These are phyloP conservation scores for Eleutherodactylus coqui DNA, from an alignment of 2,797 vertebrate genomes.

Conservation along the genomic window DNA sequence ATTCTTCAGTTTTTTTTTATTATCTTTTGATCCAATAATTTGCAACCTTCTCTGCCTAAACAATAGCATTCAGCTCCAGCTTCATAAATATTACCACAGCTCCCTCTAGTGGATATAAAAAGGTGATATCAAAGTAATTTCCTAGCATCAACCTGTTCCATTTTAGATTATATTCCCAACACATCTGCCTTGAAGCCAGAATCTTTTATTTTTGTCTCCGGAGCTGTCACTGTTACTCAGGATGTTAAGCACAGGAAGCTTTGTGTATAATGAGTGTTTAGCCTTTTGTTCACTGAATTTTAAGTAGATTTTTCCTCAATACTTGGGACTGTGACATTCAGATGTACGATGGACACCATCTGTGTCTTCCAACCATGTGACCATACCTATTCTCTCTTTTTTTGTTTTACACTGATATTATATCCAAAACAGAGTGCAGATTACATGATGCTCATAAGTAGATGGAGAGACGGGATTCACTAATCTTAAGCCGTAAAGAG, in stretches of 20 bases:
- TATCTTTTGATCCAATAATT: conserved; percentile 41
- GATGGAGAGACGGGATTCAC: background rate
- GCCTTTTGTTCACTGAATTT: conserved; percentile 44
- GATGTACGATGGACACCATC: background rate
- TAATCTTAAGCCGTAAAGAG: background rate
- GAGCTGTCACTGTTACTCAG: conserved; percentile 54
- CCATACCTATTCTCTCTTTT: background rate
- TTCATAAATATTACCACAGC: conserved; percentile 58
- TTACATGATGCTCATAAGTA: background rate
- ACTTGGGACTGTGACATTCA: conserved; percentile 9
- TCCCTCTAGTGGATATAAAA: conserved; percentile 71
- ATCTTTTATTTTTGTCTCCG: conserved; percentile 45
- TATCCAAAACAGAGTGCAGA: background rate
- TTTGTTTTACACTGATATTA: background rate
- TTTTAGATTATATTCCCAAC: conserved; percentile 47
- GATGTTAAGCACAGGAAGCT: conserved; percentile 46
- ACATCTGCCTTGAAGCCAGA: conserved; percentile 19
- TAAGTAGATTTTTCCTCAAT: conserved; percentile 10
- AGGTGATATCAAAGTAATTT: conserved; percentile 44
- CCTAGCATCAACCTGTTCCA: conserved; percentile 19
- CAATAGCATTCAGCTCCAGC: background rate
- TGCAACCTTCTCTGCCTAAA: conserved; percentile 7
- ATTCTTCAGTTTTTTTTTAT: conserved; percentile 10
- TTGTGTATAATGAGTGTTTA: conserved; percentile 54
- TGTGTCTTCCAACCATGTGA: background rate